These are phyloP conservation scores for Troides oblongomaculatus DNA, from an alignment of 2,888 invertebrate species.

Conservation along the genomic window DNA sequence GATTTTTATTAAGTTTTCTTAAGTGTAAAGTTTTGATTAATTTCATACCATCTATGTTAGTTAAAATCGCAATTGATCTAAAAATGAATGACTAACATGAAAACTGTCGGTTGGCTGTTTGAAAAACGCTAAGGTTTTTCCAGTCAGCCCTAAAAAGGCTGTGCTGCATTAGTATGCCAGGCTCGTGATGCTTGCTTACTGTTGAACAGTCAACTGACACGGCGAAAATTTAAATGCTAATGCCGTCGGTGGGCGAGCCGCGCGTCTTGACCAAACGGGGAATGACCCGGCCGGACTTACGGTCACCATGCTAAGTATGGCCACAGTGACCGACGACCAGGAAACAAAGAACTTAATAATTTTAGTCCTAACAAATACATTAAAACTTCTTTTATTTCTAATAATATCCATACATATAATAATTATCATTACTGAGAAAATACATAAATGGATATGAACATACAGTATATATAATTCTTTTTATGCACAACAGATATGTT, in stretches of 20 bases:
- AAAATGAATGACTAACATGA: not conserved
- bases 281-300: constrained; percentile 8
- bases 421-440: too few relatives aligned
- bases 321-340: too few relatives aligned
- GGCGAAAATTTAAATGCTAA: constrained; percentile 46
- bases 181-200: constrained; percentile 22
- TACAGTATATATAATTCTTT: too few relatives aligned
- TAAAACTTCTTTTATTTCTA: too few relatives aligned
- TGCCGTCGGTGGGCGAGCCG: constrained; percentile 24
- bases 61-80: not conserved
- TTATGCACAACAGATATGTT: too few relatives aligned
- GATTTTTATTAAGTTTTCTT: too few relatives aligned
- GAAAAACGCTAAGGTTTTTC: not conserved
- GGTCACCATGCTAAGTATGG: constrained; percentile 2
- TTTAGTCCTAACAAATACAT: too few relatives aligned
- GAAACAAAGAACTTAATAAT: not conserved
- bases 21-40: too few relatives aligned
- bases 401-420: too few relatives aligned
- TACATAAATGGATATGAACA: too few relatives aligned
- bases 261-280: constrained; percentile 16
- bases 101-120: too few relatives aligned
- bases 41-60: too few relatives aligned
- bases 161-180: constrained; percentile 19
- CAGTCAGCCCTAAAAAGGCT: constrained; percentile 9
- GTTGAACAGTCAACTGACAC: constrained; percentile 23